Percentiles rank a stretch among this genome's conserved stretches.
Evolutionary conservation across 2,888 invertebrate genomes (phyloP).

Genomic region (Lasioglossum oenotherae): DNA sequence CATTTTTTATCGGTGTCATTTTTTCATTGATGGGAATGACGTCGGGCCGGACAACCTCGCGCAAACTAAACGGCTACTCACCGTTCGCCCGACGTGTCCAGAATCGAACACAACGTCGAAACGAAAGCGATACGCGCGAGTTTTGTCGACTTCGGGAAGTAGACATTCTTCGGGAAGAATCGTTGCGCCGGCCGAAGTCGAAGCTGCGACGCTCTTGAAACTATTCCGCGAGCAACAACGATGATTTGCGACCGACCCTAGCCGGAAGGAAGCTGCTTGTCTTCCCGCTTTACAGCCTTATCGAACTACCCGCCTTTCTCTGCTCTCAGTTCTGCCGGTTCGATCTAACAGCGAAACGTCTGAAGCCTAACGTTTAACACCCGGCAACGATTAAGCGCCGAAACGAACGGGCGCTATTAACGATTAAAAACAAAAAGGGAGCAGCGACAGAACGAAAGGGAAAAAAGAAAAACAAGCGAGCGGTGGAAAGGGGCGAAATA

Average conservation of each 20-base stretch:
- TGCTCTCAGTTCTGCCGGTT: background rate
- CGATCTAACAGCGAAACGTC: conserved; percentile 68
- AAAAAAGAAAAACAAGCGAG: conserved; percentile 74
- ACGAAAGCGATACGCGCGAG: no score
- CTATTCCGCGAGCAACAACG: conserved; percentile 83
- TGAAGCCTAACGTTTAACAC: background rate
- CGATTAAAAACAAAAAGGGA: conserved; percentile 78
- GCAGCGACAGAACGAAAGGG: conserved; percentile 69
- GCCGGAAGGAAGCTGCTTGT: conserved; percentile 74
- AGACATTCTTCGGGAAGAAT: background rate
- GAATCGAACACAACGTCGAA: no score
- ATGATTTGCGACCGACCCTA: conserved; percentile 83
- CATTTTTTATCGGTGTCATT: conserved; percentile 64
- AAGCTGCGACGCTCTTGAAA: conserved; percentile 80
- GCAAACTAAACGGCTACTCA: background rate
- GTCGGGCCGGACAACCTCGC: background rate
- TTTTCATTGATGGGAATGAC: conserved; percentile 61
- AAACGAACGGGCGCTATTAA: conserved; percentile 84
- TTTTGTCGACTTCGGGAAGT: background rate
- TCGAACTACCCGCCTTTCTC: conserved; percentile 18
- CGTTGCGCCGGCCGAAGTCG: conserved; percentile 58
- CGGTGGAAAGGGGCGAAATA: conserved; percentile 82
- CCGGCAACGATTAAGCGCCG: conserved; percentile 79
- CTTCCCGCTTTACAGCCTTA: conserved; percentile 36
- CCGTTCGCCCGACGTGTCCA: background rate